These are phyloP conservation scores for Luffia ferchaultella DNA, from an alignment of 2,888 invertebrate genomes.

Conservation along the genomic window DNA sequence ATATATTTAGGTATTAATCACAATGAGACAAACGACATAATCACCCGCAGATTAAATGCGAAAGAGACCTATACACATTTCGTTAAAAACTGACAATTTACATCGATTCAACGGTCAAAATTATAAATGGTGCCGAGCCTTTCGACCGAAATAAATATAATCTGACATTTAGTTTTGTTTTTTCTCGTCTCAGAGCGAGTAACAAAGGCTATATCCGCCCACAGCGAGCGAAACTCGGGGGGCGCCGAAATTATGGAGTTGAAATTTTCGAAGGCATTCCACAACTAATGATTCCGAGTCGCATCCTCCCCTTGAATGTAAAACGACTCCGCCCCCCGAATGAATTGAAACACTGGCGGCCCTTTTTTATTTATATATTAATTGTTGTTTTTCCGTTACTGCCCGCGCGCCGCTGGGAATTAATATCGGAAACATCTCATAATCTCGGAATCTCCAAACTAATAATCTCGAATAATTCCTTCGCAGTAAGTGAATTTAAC, in stretches of 20 bases:
- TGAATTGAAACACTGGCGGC: conserved; percentile 60
- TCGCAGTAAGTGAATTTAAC: too few relatives aligned
- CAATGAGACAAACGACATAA: too few relatives aligned
- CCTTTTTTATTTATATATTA: conserved; percentile 50
- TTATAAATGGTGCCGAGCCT: too few relatives aligned
- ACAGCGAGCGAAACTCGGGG: conserved; percentile 32
- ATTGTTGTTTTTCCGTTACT: conserved; percentile 57
- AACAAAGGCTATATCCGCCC: conserved; percentile 59
- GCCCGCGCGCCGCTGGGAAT: conserved; percentile 28
- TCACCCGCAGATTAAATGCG: too few relatives aligned
- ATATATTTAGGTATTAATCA: too few relatives aligned
- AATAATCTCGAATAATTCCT: too few relatives aligned
- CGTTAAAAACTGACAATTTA: too few relatives aligned
- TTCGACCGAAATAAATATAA: conserved; percentile 48
- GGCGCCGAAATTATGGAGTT: conserved; percentile 53
- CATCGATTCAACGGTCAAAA: too few relatives aligned
- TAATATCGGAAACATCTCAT: not conserved
- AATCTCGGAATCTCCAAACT: too few relatives aligned
- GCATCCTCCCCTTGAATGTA: conserved; percentile 65
- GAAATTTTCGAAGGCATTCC: conserved; percentile 51
- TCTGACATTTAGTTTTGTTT: conserved; percentile 40
- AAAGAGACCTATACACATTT: too few relatives aligned
- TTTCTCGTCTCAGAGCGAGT: conserved; percentile 46
- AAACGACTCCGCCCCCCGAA: conserved; percentile 57
- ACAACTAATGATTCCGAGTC: conserved; percentile 59